These are phyloP conservation scores for Mizuhopecten yessoensis DNA, from an alignment of 1,140 invertebrate species.

Conservation along the genomic window DNA sequence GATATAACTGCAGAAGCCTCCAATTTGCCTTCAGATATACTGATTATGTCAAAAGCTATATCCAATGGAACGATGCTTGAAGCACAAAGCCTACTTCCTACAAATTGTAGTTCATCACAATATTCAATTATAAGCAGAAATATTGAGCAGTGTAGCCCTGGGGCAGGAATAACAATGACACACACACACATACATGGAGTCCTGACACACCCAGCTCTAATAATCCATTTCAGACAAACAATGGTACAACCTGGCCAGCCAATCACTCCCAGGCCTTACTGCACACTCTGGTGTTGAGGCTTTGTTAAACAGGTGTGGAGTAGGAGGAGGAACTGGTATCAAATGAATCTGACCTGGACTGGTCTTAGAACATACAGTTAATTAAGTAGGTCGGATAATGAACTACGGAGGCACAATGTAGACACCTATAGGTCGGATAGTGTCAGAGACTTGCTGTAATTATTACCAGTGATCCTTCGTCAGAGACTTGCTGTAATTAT, in stretches of 20 bases:
- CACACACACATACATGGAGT: too few species aligned
- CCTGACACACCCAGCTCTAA: too few species aligned
- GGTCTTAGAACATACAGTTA: too few species aligned
- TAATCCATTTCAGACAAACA: neutral
- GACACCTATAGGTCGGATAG: too few species aligned
- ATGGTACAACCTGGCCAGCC: neutral
- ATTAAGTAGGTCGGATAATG: too few species aligned
- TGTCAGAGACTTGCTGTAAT: neutral
- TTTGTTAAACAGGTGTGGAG: too few species aligned
- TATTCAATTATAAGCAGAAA: conserved; percentile 18
- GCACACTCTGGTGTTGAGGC: too few species aligned
- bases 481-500: neutral
- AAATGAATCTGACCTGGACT: too few species aligned
- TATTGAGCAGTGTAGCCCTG: neutral
- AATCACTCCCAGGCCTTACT: too few species aligned
- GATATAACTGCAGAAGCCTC: neutral
- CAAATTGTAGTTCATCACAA: conserved; percentile 20
- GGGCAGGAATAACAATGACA: conserved; percentile 13
- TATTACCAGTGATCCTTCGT: neutral
- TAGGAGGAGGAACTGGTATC: too few species aligned
- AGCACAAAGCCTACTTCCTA: neutral
- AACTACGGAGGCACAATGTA: too few species aligned
- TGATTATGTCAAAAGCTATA: neutral
- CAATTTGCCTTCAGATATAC: neutral
- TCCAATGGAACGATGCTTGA: neutral